phyloP scores from a whole-genome alignment of 2,113 vertebrate genomes.

The Nymphicus hollandicus region DNA sequence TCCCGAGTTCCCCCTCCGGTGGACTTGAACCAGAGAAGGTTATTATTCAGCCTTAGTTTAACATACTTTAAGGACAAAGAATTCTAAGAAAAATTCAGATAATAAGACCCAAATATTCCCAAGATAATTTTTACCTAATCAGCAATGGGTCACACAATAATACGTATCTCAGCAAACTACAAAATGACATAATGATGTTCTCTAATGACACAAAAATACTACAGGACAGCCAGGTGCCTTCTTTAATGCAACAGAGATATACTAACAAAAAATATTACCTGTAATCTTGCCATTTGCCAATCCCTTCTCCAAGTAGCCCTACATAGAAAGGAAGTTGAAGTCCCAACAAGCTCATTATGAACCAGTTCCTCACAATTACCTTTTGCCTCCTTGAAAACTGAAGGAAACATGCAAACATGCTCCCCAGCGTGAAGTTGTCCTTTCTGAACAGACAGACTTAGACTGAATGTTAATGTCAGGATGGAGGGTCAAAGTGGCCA shows the following conservation, averaged over 20 bases:
- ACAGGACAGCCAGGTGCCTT: neutral
- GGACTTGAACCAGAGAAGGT: neutral
- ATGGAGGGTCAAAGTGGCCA: neutral
- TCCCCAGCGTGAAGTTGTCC: neutral
- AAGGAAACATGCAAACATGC: neutral
- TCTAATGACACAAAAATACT: slow-evolving; percentile 28
- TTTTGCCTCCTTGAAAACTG: neutral
- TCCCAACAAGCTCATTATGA: neutral
- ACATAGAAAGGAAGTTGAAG: neutral
- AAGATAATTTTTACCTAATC: neutral
- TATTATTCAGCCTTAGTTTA: neutral
- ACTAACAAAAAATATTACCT: neutral
- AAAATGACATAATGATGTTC: neutral
- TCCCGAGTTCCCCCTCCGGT: neutral
- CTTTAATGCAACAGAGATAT: neutral
- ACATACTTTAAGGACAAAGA: neutral
- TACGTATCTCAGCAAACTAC: neutral
- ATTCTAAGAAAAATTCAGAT: neutral
- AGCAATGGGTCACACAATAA: neutral
- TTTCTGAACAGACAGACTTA: neutral
- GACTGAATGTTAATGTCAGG: neutral
- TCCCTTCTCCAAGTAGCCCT: neutral
- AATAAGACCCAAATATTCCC: neutral
- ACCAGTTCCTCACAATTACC: neutral
- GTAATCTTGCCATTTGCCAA: neutral